Evolutionary conservation across 2,113 vertebrate species (phyloP).

Genomic region (Hylia prasina): DNA sequence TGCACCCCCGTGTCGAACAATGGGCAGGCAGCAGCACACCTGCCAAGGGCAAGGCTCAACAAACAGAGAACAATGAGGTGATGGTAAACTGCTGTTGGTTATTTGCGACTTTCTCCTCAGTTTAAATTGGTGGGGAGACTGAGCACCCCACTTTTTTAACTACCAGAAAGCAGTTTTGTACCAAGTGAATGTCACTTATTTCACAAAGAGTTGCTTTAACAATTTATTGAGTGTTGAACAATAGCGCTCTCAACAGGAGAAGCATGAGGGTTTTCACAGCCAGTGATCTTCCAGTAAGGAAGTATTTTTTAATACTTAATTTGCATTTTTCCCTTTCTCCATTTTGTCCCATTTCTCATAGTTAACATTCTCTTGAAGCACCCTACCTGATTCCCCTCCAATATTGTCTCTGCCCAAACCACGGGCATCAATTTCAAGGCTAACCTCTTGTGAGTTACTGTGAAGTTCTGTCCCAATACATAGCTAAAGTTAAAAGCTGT

Average conservation of each 20-base stretch:
- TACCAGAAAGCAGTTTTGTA: not conserved
- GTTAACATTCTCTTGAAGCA: not conserved
- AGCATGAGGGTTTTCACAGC: not conserved
- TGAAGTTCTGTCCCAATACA: not conserved
- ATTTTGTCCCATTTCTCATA: not conserved
- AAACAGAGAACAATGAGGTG: not conserved
- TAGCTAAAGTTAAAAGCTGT: not conserved
- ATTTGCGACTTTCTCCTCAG: not conserved
- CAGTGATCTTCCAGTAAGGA: not conserved
- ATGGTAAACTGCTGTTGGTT: not conserved
- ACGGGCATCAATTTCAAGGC: fast-evolving
- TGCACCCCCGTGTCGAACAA: not conserved
- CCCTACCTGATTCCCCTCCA: not conserved
- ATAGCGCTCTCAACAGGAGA: not conserved
- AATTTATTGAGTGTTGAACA: not conserved
- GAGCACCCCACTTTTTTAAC: not conserved
- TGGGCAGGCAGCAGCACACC: not conserved
- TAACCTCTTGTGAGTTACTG: not conserved
- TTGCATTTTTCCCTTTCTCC: not conserved
- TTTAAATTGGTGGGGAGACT: not conserved
- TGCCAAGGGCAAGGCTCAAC: not conserved
- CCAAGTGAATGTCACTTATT: not conserved
- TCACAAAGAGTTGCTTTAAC: not conserved
- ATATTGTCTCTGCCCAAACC: not conserved
- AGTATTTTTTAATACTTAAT: not conserved